These are phyloP conservation scores for Ctenopoma multispine DNA, from an alignment of 2,797 vertebrate genomes.

Conservation along the genomic window DNA sequence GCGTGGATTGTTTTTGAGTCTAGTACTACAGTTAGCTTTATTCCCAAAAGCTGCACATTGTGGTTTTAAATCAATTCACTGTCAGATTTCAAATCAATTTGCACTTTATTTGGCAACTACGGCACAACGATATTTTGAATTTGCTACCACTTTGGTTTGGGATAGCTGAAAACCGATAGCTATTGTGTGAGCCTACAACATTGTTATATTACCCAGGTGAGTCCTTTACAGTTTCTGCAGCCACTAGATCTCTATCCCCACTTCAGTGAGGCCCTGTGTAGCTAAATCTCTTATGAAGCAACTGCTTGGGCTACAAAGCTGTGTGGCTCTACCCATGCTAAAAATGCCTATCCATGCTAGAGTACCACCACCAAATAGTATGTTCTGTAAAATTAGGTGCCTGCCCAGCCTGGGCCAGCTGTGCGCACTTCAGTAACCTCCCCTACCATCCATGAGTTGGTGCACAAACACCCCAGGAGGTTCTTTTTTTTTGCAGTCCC, in stretches of 20 bases:
- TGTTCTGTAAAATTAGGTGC: slow-evolving; percentile 57
- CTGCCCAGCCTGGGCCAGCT: slow-evolving; percentile 26
- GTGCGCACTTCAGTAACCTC: slow-evolving; percentile 53
- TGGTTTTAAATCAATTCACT: too few species aligned
- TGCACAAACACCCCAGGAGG: slow-evolving; percentile 53
- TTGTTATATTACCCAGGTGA: not conserved
- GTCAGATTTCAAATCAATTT: too few species aligned
- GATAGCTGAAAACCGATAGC: not conserved
- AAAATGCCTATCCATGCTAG: slow-evolving; percentile 24
- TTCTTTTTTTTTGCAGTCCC: slow-evolving; percentile 52
- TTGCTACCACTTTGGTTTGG: too few species aligned
- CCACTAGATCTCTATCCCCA: not conserved
- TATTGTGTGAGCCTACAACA: not conserved
- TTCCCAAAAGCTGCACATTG: too few species aligned
- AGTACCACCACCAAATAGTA: slow-evolving; percentile 35
- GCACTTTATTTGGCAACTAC: too few species aligned
- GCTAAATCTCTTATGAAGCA: slow-evolving; percentile 20
- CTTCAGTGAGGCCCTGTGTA: slow-evolving; percentile 10
- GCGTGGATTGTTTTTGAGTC: too few species aligned
- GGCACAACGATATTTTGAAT: too few species aligned
- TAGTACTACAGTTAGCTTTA: too few species aligned
- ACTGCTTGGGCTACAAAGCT: not conserved
- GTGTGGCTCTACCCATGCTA: not conserved
- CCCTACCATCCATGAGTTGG: slow-evolving; percentile 58
- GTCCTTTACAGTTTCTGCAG: not conserved